Percentiles rank a stretch among this genome's conserved stretches.
These are phyloP conservation scores for Siniperca undulata DNA, from an alignment of 2,797 vertebrate genomes.

Conservation along the genomic window DNA sequence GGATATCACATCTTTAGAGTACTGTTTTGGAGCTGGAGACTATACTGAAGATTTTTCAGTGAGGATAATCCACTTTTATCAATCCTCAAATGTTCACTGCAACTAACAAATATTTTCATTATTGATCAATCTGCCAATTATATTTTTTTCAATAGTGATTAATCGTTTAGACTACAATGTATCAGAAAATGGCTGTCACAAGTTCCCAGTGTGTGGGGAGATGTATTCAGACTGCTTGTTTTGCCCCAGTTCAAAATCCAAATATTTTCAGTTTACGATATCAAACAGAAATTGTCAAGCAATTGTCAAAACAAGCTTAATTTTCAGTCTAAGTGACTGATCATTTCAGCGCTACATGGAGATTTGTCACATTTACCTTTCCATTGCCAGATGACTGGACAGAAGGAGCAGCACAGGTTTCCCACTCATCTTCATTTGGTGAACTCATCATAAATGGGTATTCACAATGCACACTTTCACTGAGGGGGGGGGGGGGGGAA, in stretches of 20 bases:
- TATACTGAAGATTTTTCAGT: neutral
- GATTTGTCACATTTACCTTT: slow-evolving; percentile 30
- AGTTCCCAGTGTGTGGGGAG: neutral
- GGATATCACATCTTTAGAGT: neutral
- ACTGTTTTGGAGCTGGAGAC: neutral
- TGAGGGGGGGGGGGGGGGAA: too few relatives aligned
- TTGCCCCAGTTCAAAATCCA: neutral
- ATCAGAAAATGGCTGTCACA: slow-evolving; percentile 1
- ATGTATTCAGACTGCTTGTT: neutral
- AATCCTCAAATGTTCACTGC: neutral
- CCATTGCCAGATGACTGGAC: slow-evolving; percentile 4
- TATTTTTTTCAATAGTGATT: neutral
- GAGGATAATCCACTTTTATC: neutral
- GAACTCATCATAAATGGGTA: slow-evolving; percentile 14
- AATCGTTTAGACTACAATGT: neutral
- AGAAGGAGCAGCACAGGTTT: neutral
- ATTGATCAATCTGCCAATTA: neutral
- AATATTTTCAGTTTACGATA: too few relatives aligned
- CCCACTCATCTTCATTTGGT: neutral
- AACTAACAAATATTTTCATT: too few relatives aligned
- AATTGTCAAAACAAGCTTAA: too few relatives aligned
- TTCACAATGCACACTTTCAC: slow-evolving; percentile 13
- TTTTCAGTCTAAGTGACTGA: too few relatives aligned
- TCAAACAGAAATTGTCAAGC: neutral
- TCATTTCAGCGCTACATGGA: neutral